Evolutionary conservation across 53 echinoderm and acorn worm genomes (phyloP), one percentile per base, ranked within the genome.

Genomic region (Arbacia lixula): DNA sequence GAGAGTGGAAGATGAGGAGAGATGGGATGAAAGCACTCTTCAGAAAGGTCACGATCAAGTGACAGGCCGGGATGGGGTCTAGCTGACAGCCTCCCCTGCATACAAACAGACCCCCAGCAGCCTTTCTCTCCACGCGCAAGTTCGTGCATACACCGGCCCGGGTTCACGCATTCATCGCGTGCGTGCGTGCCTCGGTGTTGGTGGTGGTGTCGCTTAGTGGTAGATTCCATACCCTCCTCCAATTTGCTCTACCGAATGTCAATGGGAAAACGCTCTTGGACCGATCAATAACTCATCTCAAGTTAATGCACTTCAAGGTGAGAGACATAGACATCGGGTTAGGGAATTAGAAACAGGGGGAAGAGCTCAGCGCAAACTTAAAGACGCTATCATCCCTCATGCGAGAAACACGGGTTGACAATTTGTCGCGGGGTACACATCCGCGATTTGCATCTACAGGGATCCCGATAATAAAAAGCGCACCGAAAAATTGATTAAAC

Each of bases 291-390:
- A 31, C 52, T 53, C 74, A 74, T 74, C 74, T 74, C 53, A 19
- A 30, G 51, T 53, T 74, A 74, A 74, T 74, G 74, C 49, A 74
- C 74, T 74, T 53, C 74, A 74, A 74, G 74, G 74, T 53, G 51
- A 74, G 32, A 67, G 43, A 42, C n/a, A n/a, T n/a, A 40, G 40
- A 69, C 69, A 69, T 14, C 69, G 43, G 42, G 69, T 69, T 69
- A 69, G 69, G 21, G 69, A 42, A 42, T 69, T 69, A 24, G 77
- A 56, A 76, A 56, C 22, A 77, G 33, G 77, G 69, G 19, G 67
- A 19, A 4, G 67, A 63, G 43, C 40, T 69, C 14, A 58, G 58
- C n/a, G 39, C 38, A 77, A 55, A 37, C 77, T 30, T 57, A 37
- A 58, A 58, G 36, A 17, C 69, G 9, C 36, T 36, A 58, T 56